Conservation (phyloP, 1,140 invertebrate species). For the Magallana ariakensis region DNA sequence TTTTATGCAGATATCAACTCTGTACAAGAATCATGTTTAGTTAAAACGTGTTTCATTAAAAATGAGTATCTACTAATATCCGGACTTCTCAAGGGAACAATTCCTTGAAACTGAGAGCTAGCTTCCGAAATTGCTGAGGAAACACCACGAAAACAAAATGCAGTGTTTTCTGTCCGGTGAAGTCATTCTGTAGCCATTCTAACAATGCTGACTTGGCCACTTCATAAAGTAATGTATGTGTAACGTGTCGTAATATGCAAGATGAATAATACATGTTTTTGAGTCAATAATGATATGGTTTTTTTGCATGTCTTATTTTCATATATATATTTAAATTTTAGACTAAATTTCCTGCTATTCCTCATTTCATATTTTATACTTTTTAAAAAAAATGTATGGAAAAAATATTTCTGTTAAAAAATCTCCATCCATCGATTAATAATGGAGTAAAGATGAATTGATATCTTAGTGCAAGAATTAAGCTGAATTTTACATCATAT, state of each 20-base stretch:
- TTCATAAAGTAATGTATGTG: background rate
- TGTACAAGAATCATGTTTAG: too few species aligned
- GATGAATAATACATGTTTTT: background rate
- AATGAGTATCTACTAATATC: too few species aligned
- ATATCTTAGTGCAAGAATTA: too few species aligned
- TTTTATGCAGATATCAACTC: too few species aligned
- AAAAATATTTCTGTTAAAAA: background rate
- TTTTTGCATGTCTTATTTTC: background rate
- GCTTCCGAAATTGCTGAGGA: background rate
- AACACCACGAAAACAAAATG: background rate
- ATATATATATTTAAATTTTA: too few species aligned
- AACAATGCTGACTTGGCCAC: background rate
- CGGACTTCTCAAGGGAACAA: slow-evolving; percentile 1
- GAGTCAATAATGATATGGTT: background rate
- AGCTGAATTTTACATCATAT: too few species aligned
- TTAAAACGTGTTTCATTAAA: too few species aligned
- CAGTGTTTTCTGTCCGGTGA: background rate
- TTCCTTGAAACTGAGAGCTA: background rate
- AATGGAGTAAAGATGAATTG: too few species aligned
- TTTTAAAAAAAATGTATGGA: background rate
- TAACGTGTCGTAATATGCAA: background rate
- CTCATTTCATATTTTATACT: background rate
- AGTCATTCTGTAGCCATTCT: background rate
- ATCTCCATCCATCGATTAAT: too few species aligned
- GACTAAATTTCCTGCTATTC: too few species aligned